Base-by-base conservation (phyloP, 2,888 invertebrate genomes). In the Pheosia gnoma region DNA sequence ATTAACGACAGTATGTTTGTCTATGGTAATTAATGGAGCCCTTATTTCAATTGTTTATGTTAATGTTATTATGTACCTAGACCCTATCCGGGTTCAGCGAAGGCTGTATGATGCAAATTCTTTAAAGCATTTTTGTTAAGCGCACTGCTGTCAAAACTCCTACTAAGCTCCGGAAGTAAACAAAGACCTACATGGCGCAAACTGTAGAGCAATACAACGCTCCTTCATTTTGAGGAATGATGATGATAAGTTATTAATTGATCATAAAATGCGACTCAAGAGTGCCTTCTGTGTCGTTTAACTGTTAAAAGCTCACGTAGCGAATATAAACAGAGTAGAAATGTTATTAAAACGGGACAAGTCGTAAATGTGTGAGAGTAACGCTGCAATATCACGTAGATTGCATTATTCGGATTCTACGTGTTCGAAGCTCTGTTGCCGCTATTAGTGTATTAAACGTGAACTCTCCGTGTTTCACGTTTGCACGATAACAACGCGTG, bases 341-440 rank as follows among this genome's bases (percentile, higher is more conserved):
- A 66, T 65, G 72, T 63, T 67, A 75, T 77, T 72, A 71, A 65
- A 67, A 74, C 71, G 64, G 67, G 63, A 70, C 68, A 68, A 70
- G 67, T 71, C 67, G 72, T 60, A 66, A 68, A 68, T 68, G 64
- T 69, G 54, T 62, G 69, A 56, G 47, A 39, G 56, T 59, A 56
- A 56, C 54, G 61, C 61, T 68, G 70, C 66, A 70, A 65, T 49
- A 57, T 55, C 69, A 73, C 72, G 71, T 66, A 70, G 68, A 72
- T 69, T 75, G 77, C 75, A 78, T 75, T 76, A 77, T 64, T 73
- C 70, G 57, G 47, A 64, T 65, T 58, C 63, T 75, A 75, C 77
- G 70, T 74, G 73, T 71, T 74, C 58, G 43, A 58, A 49, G 59
- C 65, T 73, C 68, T 71, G 71, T 75, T 25, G 72, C 62, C 67